Evolutionary conservation across 2,888 invertebrate genomes (phyloP).

Genomic region (Margaritifera margaritifera): DNA sequence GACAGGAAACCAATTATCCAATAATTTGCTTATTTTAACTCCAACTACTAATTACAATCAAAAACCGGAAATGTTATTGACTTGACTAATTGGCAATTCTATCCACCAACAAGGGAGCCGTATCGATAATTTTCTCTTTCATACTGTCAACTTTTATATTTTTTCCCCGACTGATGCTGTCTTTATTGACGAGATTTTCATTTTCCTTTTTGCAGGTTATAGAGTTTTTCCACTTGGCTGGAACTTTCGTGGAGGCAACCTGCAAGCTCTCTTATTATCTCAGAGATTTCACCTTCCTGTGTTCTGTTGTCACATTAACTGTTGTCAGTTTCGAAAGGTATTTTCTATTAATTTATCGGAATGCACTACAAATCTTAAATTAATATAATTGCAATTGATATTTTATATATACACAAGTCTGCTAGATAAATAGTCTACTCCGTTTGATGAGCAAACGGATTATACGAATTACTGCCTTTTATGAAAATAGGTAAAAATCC

Average conservation of each 20-base stretch:
- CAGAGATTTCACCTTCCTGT: constrained; percentile 33
- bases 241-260: constrained; percentile 19
- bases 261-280: constrained; percentile 40
- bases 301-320: constrained; percentile 38
- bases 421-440: too few species aligned
- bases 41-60: too few species aligned
- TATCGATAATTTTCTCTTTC: neutral
- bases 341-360: neutral
- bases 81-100: neutral
- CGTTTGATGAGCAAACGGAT: too few species aligned
- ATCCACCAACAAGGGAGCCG: neutral
- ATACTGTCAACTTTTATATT: neutral
- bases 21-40: too few species aligned
- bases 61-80: too few species aligned
- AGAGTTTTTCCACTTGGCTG: constrained; percentile 31
- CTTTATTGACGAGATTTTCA: neutral
- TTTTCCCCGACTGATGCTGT: neutral
- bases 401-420: neutral
- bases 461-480: too few species aligned
- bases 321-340: constrained; percentile 47
- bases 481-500: too few species aligned
- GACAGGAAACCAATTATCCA: too few species aligned
- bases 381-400: neutral
- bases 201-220: constrained; percentile 21
- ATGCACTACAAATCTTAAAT: neutral